Conservation (phyloP, 2,797 vertebrate genomes). For the Pipistrellus kuhlii region DNA sequence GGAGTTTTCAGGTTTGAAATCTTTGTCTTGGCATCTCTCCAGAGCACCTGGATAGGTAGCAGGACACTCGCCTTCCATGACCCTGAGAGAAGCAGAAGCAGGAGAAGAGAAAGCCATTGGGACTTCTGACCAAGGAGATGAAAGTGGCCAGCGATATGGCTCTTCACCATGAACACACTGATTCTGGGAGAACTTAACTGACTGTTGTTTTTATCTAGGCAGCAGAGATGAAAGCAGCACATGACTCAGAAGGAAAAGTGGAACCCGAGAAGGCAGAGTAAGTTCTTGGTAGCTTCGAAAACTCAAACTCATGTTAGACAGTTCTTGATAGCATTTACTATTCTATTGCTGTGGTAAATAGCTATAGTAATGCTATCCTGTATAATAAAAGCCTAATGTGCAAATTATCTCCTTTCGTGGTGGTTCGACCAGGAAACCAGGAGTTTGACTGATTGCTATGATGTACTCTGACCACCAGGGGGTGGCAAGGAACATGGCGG, state of each 20-base stretch:
- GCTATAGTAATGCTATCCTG: no score
- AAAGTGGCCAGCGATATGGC: neutral
- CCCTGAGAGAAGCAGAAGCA: neutral
- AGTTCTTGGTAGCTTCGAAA: constrained; percentile 85
- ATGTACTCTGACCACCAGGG: no score
- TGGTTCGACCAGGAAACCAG: no score
- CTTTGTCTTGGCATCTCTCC: constrained; percentile 1
- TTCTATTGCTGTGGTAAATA: neutral
- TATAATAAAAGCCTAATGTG: no score
- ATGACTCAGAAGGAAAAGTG: constrained; percentile 90
- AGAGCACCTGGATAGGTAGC: neutral
- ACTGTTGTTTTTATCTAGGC: constrained; percentile 89
- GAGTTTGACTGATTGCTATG: no score
- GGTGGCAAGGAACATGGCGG: no score
- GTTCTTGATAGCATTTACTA: constrained; percentile 28
- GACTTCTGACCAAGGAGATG: neutral
- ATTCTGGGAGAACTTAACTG: neutral
- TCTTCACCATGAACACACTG: neutral
- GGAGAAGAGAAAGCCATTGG: neutral
- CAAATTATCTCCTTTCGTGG: no score
- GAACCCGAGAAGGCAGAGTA: constrained; percentile 98
- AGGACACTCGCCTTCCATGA: neutral
- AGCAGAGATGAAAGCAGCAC: constrained; percentile 89
- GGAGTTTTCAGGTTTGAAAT: constrained; percentile 30
- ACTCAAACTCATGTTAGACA: neutral